A percentile compares a stretch with the other conserved stretches of the same genome.
phyloP scores from a whole-genome alignment of 1,140 invertebrate species.

The Palaemon carinicauda region DNA sequence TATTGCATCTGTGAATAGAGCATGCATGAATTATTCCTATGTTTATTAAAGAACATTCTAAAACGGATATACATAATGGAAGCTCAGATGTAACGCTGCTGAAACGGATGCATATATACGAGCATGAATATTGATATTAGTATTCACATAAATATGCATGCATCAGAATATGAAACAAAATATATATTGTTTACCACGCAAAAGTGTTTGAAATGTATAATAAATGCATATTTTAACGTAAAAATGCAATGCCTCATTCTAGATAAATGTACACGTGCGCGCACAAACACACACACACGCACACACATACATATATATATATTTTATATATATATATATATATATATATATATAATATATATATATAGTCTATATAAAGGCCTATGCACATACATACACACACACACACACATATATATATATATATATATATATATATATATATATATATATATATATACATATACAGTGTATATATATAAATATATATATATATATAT shows the following conservation, averaged over 20 bases:
- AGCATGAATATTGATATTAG: too few relatives aligned
- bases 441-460: background rate
- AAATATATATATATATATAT: conserved; percentile 5
- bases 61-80: too few relatives aligned
- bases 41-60: too few relatives aligned
- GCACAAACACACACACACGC: too few relatives aligned
- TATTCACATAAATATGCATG: background rate
- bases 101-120: too few relatives aligned
- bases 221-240: too few relatives aligned
- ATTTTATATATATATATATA: background rate
- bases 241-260: too few relatives aligned
- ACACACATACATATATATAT: background rate
- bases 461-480: background rate
- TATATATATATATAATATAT: conserved; percentile 21
- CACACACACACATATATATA: background rate
- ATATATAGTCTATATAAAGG: background rate
- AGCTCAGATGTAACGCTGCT: too few relatives aligned
- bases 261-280: too few relatives aligned
- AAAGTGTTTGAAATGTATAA: too few relatives aligned
- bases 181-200: background rate
- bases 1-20: too few relatives aligned
- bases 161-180: background rate
- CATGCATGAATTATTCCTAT: too few relatives aligned
- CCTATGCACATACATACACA: background rate
- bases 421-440: conserved; percentile 21